Percentiles rank a stretch among this genome's conserved stretches.
phyloP scores from a whole-genome alignment of 2,888 invertebrate species.

The Trachelus iudaicus region DNA sequence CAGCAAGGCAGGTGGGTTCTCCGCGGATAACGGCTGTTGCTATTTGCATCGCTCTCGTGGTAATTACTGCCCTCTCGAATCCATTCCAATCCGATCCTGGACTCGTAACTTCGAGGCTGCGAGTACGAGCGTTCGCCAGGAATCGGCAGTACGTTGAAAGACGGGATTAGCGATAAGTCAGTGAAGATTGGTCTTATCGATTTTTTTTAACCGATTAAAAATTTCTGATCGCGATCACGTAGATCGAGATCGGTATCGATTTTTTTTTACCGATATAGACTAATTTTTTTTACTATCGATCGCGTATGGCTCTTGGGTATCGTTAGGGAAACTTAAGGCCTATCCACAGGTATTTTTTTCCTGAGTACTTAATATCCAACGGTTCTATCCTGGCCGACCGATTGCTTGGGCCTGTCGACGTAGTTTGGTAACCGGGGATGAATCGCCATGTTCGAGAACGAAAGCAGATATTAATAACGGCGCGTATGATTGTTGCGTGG shows the following conservation, averaged over 20 bases:
- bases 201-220: not conserved
- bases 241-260: no score
- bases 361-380: not conserved
- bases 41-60: conserved; percentile 43
- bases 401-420: conserved; percentile 2
- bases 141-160: not conserved
- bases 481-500: conserved; percentile 47
- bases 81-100: conserved; percentile 17
- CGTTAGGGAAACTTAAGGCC: not conserved
- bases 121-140: not conserved
- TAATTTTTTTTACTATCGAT: not conserved
- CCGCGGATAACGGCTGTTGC: conserved; percentile 41
- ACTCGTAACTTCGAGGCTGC: not conserved
- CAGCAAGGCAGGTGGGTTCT: conserved; percentile 45
- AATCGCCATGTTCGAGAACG: conserved; percentile 37
- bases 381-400: not conserved
- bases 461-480: conserved; percentile 57
- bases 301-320: no score
- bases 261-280: not conserved
- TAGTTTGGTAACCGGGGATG: conserved; percentile 34
- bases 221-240: not conserved
- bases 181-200: not conserved
- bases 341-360: not conserved
- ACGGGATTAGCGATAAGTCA: not conserved
- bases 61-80: conserved; percentile 46